Conservation (phyloP, 2,113 vertebrate species). For the Sinocyclocheilus grahami region DNA sequence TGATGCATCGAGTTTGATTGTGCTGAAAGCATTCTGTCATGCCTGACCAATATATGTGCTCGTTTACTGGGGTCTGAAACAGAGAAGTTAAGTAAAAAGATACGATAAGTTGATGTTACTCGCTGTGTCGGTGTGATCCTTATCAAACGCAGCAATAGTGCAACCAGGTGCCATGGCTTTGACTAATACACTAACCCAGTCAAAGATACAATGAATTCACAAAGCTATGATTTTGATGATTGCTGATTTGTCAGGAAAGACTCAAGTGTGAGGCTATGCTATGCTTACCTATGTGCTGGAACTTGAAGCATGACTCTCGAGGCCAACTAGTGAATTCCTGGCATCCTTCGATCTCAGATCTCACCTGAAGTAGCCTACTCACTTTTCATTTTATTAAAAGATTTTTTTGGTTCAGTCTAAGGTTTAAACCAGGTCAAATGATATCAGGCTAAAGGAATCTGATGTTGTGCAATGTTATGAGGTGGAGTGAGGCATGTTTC, state of each 20-base stretch:
- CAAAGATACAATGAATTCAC: not conserved
- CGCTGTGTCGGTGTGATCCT: too few relatives aligned
- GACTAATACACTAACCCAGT: not conserved
- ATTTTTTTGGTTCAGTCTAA: not conserved
- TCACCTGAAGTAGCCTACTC: not conserved
- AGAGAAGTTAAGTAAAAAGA: too few relatives aligned
- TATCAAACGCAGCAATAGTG: too few relatives aligned
- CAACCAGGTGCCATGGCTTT: not conserved
- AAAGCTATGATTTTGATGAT: not conserved
- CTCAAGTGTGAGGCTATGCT: not conserved
- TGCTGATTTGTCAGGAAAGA: not conserved
- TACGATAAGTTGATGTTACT: too few relatives aligned
- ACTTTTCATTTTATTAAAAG: too few relatives aligned
- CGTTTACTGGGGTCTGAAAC: too few relatives aligned
- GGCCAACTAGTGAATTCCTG: not conserved
- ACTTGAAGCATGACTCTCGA: not conserved
- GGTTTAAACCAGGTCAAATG: not conserved
- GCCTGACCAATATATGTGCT: too few relatives aligned
- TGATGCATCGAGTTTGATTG: too few relatives aligned
- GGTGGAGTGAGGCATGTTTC: not conserved
- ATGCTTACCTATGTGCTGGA: not conserved
- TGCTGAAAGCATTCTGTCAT: too few relatives aligned
- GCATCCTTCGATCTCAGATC: not conserved
- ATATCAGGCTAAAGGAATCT: not conserved
- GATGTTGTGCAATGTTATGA: not conserved